These are phyloP conservation scores for Phenganax stokvisi DNA, from an alignment of 92 coral and sea anemone genomes.

Conservation along the genomic window DNA sequence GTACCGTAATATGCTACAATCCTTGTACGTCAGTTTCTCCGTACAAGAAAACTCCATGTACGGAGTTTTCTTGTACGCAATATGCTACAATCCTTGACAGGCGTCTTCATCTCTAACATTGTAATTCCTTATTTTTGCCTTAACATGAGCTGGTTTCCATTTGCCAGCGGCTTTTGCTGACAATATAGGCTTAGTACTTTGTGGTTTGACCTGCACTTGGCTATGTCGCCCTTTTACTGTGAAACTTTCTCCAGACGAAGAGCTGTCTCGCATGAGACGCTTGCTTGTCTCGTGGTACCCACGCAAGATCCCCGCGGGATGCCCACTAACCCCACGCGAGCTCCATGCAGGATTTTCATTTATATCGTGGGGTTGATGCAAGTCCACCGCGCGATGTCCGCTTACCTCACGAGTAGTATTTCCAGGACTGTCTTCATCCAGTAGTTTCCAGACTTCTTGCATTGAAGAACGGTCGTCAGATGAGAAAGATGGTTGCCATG, in stretches of 20 bases:
- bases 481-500: conserved; percentile 60
- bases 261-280: conserved; percentile 15
- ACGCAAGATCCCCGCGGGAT: no score
- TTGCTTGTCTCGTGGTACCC: no score
- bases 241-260: conserved; percentile 56
- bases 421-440: conserved; percentile 84
- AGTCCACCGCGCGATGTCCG: conserved; percentile 8
- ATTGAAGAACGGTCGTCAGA: conserved; percentile 90
- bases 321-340: no score
- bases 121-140: conserved; percentile 70
- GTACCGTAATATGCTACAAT: neutral
- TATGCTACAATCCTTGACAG: conserved; percentile 6
- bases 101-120: conserved; percentile 60
- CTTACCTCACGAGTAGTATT: conserved; percentile 27
- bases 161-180: conserved; percentile 84
- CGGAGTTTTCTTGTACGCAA: neutral
- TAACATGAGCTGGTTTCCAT: conserved; percentile 55
- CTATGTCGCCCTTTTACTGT: conserved; percentile 74
- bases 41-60: no score
- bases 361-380: no score
- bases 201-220: conserved; percentile 50
- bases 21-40: neutral
- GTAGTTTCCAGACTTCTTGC: conserved; percentile 94
- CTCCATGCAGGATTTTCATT: no score
- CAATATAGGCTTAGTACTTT: conserved; percentile 50